Base-by-base conservation (phyloP, 2,888 invertebrate species). In the Hypena proboscidalis region DNA sequence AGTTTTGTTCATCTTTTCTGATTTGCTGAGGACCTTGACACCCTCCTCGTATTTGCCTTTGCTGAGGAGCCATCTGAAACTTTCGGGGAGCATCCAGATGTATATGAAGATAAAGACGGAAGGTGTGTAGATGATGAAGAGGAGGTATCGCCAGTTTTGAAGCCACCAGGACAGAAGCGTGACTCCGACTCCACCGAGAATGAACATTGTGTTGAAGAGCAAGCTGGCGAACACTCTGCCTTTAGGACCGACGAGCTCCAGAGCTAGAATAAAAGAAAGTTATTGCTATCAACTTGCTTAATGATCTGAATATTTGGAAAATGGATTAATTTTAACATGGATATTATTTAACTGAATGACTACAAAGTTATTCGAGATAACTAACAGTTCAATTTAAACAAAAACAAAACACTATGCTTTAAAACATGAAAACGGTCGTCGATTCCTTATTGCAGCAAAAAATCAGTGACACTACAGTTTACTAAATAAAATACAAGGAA, bases 31-130 rank as follows among this genome's bases (percentile, higher is more conserved):
- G 0, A 95, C 93, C 2, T 84, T 83, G 21, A 94, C 88, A 0
- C 94, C 95, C 61, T 94, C 93, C 10, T 94, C 92, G 53, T 93
- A 92, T 54, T 92, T 91, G 0, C 94, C 93, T 70, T 95, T 94
- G 38, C 94, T 94, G 65, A 90, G 85, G 17, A 80, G 71, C 90
- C 90, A 90, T 35, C 90, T 67, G 64, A 90, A 90, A 46, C 90
- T 90, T 44, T 90, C 90, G 0, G 84, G 82, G 0, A 90, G 67
- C 4, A 77, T 70, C 86, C 89, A 90, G 39, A 86, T 77, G 67
- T 90, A 90, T 20, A 86, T 37, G 47, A 90, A 79, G 3, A 78
- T 70, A 45, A 87, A 68, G 35, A 90, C 78, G 0, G 90, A 78
- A 2, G 90, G 90, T 0, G 84, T 83, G 67, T 90, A 90, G 59